Base-by-base conservation (phyloP, 2,888 invertebrate species). In the Argynnis bischoffii region DNA sequence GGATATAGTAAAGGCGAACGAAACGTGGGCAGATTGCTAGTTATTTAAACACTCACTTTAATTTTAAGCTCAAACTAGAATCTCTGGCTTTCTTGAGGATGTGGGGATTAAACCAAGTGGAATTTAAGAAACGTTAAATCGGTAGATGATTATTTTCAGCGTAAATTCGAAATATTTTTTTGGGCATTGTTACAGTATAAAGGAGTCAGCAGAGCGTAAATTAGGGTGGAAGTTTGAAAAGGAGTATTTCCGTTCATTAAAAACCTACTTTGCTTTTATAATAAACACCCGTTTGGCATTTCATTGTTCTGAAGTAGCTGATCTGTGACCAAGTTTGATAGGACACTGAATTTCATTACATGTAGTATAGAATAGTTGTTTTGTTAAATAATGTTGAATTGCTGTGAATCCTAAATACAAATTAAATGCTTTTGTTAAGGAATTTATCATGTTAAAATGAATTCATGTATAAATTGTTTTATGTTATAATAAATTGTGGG, bases 171-270 rank as follows among this genome's bases (percentile, higher is more conserved):
- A 55, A 41, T 31, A 48, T 59, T 59, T 59, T 55, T 59, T 59
- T 48, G n/a, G 13, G 26, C 26, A 48, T 59, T 59, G 41, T 65
- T 48, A 16, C 51, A 31, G 51, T 35, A 69, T 69, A 69, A 69
- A 64, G 26, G 69, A 64, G 35, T 47, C 67, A 67, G 15, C 59
- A 59, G 51, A 67, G 63, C 67, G 63, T 64, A 59, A 64, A 69
- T 64, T 60, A 51, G 66, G 67, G 57, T 50, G 69, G 59, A 60
- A 61, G 47, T 59, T 59, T 67, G 67, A 57, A 69, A 54, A 57
- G 51, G 61, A 61, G 64, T 63, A 63, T 69, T 69, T 65, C 54
- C 57, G 68, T 63, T 59, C 84, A 83, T 82, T 79, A 78, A 72
- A 76, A 79, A 80, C 80, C 78, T 80, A 67, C 72, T 68, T 67